Evolutionary conservation across 2,888 invertebrate species (phyloP), one percentile per base, ranked within the genome.

Genomic region (Rhingia rostrata): DNA sequence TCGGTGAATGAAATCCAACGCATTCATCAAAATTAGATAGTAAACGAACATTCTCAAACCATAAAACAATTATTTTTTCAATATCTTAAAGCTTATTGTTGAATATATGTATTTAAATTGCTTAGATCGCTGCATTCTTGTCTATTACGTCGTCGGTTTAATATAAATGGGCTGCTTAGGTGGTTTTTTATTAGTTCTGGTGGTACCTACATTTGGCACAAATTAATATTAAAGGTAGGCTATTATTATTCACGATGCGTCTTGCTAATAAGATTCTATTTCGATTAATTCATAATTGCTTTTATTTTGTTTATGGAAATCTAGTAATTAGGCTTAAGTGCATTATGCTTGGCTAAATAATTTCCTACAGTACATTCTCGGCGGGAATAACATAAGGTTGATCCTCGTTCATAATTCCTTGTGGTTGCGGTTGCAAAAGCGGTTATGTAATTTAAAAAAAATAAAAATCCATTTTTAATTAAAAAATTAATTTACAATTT

Each of bases 61-160:
- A 39, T 51, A 12, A 54, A 43, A 22, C 14, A 72, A 72, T 72
- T 35, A 60, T 41, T 30, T 22, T 49, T 39, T 70, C 49, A 32
- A 49, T 49, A 60, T 35, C 51, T 53, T n/a, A 22, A 61, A 53
- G 51, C 53, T 60, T 51, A 70, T 45, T 72, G 51, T 61, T 61
- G 12, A 61, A 72, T 61, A 43, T 22, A 22, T 22, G 22, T 70
- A 70, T 70, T 70, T 49, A 58, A 60, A 60, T 49, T 35, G 49
- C 22, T 41, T 14, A 53, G 22, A 45, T 51, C 32, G 70, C 10
- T 70, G 69, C 47, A 69, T 41, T 60, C 32, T 58, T 32, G 6
- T 33, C 41, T 41, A 61, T 61, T 53, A 60, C 10, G 53, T 43
- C 53, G 37, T 35, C 33, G 9, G 33, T 49, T 53, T 51, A 60